Evolutionary conservation across 2,113 vertebrate species (phyloP).

Genomic region (Lamprotornis superbus): DNA sequence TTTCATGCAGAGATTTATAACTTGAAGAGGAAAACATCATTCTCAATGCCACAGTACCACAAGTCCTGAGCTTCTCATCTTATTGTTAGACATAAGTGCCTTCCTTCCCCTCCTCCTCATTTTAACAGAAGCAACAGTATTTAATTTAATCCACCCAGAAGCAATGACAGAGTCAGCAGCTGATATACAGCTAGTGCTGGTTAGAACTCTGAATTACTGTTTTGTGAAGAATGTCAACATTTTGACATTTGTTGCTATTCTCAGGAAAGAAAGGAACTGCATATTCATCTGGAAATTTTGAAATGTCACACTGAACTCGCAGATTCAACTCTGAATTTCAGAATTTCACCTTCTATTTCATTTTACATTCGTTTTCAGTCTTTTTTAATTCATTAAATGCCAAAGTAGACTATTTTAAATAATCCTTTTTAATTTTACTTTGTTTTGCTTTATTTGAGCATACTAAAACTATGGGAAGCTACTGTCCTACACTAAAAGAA

Average conservation of each 20-base stretch:
- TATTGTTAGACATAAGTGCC: not conserved
- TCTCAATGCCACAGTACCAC: not conserved
- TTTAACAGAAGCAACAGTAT: constrained; percentile 26
- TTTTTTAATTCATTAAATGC: not conserved
- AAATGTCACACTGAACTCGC: constrained; percentile 18
- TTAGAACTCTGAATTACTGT: constrained; percentile 38
- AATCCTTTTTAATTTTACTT: not conserved
- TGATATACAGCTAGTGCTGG: constrained; percentile 23
- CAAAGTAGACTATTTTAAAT: not conserved
- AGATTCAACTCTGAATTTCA: constrained; percentile 29
- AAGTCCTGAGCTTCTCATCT: not conserved
- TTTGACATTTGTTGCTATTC: constrained; percentile 57
- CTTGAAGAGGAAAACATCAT: not conserved
- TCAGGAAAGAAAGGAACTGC: constrained; percentile 1
- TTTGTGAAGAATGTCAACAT: constrained; percentile 50
- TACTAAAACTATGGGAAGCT: not conserved
- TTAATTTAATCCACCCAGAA: constrained; percentile 53
- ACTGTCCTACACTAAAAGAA: not conserved
- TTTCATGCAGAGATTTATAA: not conserved
- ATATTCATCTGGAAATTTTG: constrained; percentile 44
- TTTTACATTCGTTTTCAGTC: not conserved
- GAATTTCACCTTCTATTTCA: constrained; percentile 35
- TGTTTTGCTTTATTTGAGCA: not conserved
- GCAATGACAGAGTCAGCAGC: constrained; percentile 27
- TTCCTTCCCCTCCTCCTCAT: not conserved